Conservation (phyloP, 2,113 vertebrate genomes). For the Gorsachius goisagi region DNA sequence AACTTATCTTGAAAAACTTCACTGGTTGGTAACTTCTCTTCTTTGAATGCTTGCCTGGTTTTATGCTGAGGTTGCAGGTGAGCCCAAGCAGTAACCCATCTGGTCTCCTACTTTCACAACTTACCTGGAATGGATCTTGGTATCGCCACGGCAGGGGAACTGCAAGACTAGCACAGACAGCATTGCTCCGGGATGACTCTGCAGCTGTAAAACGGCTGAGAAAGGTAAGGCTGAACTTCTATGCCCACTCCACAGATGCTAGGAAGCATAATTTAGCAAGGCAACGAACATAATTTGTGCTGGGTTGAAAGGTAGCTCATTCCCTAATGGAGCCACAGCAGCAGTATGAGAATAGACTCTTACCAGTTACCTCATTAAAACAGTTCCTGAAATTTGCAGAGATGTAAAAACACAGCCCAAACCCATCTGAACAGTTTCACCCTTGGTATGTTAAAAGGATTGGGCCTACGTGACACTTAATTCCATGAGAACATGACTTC, state of each 20-base stretch:
- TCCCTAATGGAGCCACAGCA: background rate
- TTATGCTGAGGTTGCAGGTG: accelerated
- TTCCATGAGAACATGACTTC: background rate
- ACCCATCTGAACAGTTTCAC: background rate
- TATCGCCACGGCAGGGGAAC: background rate
- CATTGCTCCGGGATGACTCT: background rate
- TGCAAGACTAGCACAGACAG: background rate
- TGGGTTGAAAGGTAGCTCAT: background rate
- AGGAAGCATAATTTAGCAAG: background rate
- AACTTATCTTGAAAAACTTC: background rate
- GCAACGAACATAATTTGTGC: background rate
- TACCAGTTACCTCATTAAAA: background rate
- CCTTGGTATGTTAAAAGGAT: background rate
- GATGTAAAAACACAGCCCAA: background rate
- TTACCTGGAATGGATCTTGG: accelerated
- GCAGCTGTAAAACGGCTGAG: background rate
- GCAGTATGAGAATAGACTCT: background rate
- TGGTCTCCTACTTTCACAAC: background rate
- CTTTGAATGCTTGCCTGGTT: background rate
- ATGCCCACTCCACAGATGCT: background rate
- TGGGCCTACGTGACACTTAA: background rate
- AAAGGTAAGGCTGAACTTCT: background rate
- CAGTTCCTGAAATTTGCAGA: background rate
- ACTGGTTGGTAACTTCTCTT: background rate
- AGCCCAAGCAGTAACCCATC: background rate